These are phyloP conservation scores for Tinea trinotella DNA, from an alignment of 2,888 invertebrate species.

Conservation along the genomic window DNA sequence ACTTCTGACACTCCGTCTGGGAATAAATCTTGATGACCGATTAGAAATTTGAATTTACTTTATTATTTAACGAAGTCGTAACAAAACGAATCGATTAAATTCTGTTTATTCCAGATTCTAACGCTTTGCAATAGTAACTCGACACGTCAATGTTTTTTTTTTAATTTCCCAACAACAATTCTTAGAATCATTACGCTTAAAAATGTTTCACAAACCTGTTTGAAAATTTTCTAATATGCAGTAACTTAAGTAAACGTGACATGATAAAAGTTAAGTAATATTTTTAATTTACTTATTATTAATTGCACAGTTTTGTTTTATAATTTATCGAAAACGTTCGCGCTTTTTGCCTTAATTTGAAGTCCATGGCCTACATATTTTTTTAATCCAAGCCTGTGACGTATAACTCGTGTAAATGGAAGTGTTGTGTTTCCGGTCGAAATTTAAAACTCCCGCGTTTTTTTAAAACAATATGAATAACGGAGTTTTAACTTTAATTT, in stretches of 20 bases:
- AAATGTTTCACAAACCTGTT: not conserved
- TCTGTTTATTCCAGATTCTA: too few species aligned
- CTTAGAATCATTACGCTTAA: not conserved
- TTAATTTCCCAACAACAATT: not conserved
- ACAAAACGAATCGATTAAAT: too few species aligned
- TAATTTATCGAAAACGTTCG: not conserved
- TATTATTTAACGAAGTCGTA: too few species aligned
- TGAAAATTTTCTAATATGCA: conserved; percentile 8
- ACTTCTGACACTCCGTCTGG: too few species aligned
- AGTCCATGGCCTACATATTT: too few species aligned
- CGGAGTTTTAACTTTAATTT: conserved; percentile 1
- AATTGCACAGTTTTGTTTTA: not conserved
- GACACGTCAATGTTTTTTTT: not conserved
- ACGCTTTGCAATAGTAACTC: too few species aligned
- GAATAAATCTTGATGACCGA: too few species aligned
- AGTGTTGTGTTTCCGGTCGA: not conserved
- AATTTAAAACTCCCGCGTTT: not conserved
- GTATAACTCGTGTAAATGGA: not conserved
- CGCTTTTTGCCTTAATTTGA: conserved; percentile 7
- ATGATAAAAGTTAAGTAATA: conserved; percentile 3
- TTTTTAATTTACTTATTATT: too few species aligned
- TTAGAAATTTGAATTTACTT: too few species aligned
- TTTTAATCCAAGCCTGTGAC: too few species aligned
- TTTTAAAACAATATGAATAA: not conserved
- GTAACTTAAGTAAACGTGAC: conserved; percentile 7